Base-by-base conservation (phyloP, 92 coral and sea anemone genomes). In the Blastomussa wellsi region DNA sequence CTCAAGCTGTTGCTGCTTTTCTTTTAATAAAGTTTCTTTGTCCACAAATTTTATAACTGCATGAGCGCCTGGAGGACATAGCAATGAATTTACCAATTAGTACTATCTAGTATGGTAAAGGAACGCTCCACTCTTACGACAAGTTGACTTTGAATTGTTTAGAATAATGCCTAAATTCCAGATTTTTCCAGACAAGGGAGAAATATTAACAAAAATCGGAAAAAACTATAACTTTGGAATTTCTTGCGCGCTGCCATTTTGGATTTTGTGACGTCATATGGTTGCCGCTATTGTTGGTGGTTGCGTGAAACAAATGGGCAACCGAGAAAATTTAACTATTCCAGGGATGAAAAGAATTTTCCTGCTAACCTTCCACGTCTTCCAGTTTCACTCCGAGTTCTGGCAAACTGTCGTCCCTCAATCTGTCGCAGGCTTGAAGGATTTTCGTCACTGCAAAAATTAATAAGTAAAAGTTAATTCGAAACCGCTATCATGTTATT, bases 31-130 rank as follows among this genome's bases (percentile, higher is more conserved):
- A 51, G 92, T 90, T 88, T 94, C 99, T 65, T 89, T 93, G 83
- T 96, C 98, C 66, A 94, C 97, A 90, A 96, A 96, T 84, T 96
- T 96, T 33, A 96, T 96, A 20, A 96, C 98, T 9, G 93, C 85
- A 29, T 89, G 93, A 24, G 82, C 90, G 68, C 93, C 98, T 94
- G 53, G 32, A 35, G 16, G 37, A 51, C 26, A 76, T 0, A 19
- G 0, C 16, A 47, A 1, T 31, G 19, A 47, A 14, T n/a, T 8
- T 12, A 20, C 22, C 2, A 13, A 24, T 37, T 53, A 11, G 1
- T 64, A 13, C 22, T 7, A 52, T 52, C 59, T 52, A 52, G 59
- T 13, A 8, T 49, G 16, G 5, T 49, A 8, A 49, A 1, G 11
- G 7, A 8, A n/a, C n/a, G n/a, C n/a, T n/a, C n/a, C n/a, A n/a